Evolutionary conservation across 2,797 vertebrate species (phyloP), one percentile per base, ranked within the genome.

Genomic region (Manis crassicaudata): DNA sequence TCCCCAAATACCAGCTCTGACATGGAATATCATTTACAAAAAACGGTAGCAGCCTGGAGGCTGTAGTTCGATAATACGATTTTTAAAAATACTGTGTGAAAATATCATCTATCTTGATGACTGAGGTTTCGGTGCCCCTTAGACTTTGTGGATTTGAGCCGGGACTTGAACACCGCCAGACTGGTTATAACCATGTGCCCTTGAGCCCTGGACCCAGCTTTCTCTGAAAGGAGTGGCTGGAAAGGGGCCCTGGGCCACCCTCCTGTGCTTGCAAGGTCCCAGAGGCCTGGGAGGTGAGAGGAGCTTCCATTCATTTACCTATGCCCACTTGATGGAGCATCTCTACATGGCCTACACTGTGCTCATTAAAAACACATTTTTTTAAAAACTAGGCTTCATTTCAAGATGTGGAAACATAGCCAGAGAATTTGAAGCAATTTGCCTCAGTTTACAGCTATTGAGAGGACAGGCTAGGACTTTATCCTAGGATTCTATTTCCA

Each of bases 311-410:
- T 23, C 3, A 29, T 58, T 68, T 14, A 5, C 9, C 25, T 13
- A 14, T 3, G 14, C 29, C 25, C 5, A 17, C 1, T 25, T 35
- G n/a, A 25, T 25, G 63, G 46, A 16, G 3, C 6, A 2, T 23
- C 6, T 37, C 46, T 5, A 60, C n/a, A 25, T 29, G 29, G 60
- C 25, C 63, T 43, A n/a, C 6, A 16, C 8, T 20, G 12, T 65
- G 23, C 8, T 81, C 7, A 11, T 60, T 63, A 35, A 63, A 88
- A 88, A 62, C 0, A 1, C 27, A 46, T 62, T 7, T 75, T 88
- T 88, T 52, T 12, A 46, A 46, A 27, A 29, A 11, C 9, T 32
- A 14, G 52, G 32, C 18, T 62, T 6, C 18, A 72, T 73, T 79
- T 82, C 14, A n/a, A 62, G 25, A 40, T 29, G 32, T 40, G 23